These are phyloP conservation scores for Platycnemis pennipes DNA, from an alignment of 2,888 invertebrate genomes.

Conservation along the genomic window DNA sequence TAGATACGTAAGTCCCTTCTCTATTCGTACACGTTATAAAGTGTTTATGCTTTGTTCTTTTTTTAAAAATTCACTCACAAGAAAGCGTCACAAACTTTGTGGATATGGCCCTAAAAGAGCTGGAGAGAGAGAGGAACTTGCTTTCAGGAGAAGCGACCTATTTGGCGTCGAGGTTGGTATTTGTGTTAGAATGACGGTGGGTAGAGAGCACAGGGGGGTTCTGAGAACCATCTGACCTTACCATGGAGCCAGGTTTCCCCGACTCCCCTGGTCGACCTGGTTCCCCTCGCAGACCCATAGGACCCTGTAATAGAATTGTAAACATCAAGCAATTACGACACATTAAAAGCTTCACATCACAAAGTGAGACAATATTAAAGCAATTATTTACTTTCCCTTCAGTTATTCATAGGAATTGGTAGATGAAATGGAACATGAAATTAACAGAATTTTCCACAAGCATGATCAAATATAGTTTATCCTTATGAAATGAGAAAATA, in stretches of 20 bases:
- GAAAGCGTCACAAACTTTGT: slow-evolving; percentile 67
- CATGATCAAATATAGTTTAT: background rate
- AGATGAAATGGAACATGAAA: background rate
- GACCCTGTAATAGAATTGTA: slow-evolving; percentile 83
- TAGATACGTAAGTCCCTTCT: slow-evolving; percentile 67
- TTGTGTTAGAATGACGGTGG: slow-evolving; percentile 67
- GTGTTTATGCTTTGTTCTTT: slow-evolving; percentile 63
- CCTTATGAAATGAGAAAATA: background rate
- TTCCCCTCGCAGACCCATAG: slow-evolving; percentile 90
- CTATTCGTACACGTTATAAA: slow-evolving; percentile 66
- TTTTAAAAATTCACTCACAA: slow-evolving; percentile 66
- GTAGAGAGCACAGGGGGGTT: slow-evolving; percentile 68
- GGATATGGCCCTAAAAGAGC: slow-evolving; percentile 64
- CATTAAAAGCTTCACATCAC: background rate
- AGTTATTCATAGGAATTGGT: background rate
- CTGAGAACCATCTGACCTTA: slow-evolving; percentile 81
- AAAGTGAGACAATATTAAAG: slow-evolving; percentile 53
- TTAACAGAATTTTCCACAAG: background rate
- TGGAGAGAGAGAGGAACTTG: slow-evolving; percentile 63
- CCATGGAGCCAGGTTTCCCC: slow-evolving; percentile 89
- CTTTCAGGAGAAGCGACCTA: slow-evolving; percentile 67
- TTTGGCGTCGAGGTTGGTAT: slow-evolving; percentile 68
- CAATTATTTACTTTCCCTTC: background rate
- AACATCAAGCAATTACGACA: slow-evolving; percentile 42
- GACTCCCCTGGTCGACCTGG: slow-evolving; percentile 86